Evolutionary conservation across 2,888 invertebrate species (phyloP).

Genomic region (Drosophila prostipennis): DNA sequence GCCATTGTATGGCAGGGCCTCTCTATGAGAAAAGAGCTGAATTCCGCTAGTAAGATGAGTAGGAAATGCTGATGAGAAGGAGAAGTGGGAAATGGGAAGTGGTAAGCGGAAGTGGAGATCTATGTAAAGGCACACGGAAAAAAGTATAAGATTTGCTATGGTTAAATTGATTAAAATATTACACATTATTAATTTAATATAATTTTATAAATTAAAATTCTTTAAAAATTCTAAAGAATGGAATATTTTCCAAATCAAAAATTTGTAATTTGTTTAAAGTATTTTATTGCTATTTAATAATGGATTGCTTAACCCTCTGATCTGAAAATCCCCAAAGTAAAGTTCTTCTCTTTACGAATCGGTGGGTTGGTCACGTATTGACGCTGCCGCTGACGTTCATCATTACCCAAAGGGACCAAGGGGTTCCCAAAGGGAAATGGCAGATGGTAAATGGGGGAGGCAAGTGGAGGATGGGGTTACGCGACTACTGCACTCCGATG

Average conservation of each 20-base stretch:
- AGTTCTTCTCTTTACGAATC: neutral
- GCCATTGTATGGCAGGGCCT: slow-evolving; percentile 14
- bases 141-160: too few relatives aligned
- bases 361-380: neutral
- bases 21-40: neutral
- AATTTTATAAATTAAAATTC: too few relatives aligned
- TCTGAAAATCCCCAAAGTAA: neutral
- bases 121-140: neutral
- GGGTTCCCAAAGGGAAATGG: too few relatives aligned
- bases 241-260: too few relatives aligned
- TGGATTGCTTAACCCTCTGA: neutral
- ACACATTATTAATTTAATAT: too few relatives aligned
- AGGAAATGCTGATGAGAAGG: neutral
- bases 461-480: neutral
- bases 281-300: too few relatives aligned
- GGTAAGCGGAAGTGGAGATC: neutral
- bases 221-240: too few relatives aligned
- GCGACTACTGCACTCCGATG: slow-evolving; percentile 46
- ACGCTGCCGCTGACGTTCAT: slow-evolving; percentile 7
- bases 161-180: too few relatives aligned
- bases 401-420: neutral
- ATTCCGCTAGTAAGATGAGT: slow-evolving; percentile 8
- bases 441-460: neutral
- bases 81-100: neutral
- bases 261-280: too few relatives aligned